Percentiles rank a stretch among this genome's conserved stretches.
Conservation (phyloP, 2,797 vertebrate species). For the Lycodopsis pacificus region DNA sequence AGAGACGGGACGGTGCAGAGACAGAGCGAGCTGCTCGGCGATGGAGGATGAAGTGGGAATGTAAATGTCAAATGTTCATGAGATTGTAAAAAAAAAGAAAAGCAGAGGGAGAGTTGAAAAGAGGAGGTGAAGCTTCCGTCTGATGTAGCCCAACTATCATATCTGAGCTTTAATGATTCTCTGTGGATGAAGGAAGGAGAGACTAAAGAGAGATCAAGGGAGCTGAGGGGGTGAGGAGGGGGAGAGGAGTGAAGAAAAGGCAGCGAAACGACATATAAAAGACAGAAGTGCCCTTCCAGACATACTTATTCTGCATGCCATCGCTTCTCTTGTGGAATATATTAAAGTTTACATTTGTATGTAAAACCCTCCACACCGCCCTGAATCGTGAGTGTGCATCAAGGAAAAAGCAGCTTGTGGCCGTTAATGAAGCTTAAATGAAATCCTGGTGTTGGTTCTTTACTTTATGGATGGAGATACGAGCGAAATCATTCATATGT, state of each 20-base stretch:
- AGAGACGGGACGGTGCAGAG: slow-evolving; percentile 1
- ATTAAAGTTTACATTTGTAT: slow-evolving; percentile 44
- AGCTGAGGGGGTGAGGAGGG: slow-evolving; percentile 36
- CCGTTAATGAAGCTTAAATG: neutral
- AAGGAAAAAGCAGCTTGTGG: neutral
- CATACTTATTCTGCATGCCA: slow-evolving; percentile 25
- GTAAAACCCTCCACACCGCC: slow-evolving; percentile 16
- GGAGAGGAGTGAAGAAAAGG: slow-evolving; percentile 32
- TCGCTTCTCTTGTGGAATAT: slow-evolving; percentile 19
- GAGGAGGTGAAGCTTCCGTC: slow-evolving; percentile 67
- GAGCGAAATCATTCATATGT: slow-evolving; percentile 1
- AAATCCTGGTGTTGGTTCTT: neutral
- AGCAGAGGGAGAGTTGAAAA: slow-evolving; percentile 52
- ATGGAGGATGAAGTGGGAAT: slow-evolving; percentile 46
- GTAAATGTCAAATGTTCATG: slow-evolving; percentile 74
- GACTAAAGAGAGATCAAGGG: slow-evolving; percentile 71
- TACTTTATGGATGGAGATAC: neutral
- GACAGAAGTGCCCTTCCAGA: slow-evolving; percentile 38
- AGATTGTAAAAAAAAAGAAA: slow-evolving; percentile 59
- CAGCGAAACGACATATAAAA: slow-evolving; percentile 50
- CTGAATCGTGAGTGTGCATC: slow-evolving; percentile 10
- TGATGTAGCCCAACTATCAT: slow-evolving; percentile 64
- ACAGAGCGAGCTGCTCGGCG: slow-evolving; percentile 6
- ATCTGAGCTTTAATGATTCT: slow-evolving; percentile 74
- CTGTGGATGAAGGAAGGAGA: slow-evolving; percentile 63